phyloP scores from a whole-genome alignment of 2,797 vertebrate species.

The Decapterus maruadsi region DNA sequence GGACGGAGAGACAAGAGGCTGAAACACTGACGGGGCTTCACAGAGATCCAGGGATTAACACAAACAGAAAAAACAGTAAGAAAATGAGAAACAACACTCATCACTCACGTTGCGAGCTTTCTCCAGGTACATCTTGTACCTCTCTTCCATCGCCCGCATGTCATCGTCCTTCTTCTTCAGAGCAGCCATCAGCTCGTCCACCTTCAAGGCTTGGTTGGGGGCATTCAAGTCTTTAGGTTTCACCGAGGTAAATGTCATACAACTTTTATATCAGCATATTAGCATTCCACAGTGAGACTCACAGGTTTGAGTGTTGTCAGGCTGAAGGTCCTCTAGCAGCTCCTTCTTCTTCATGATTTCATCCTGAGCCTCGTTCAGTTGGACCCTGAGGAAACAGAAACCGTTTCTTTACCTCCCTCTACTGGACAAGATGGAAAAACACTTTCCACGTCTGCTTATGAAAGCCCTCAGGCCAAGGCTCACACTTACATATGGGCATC shows the following conservation, averaged over 20 bases:
- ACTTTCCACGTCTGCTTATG: neutral
- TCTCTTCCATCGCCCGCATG: slow-evolving; percentile 98
- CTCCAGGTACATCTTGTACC: slow-evolving; percentile 99
- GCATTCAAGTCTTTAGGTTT: neutral
- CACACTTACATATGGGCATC: slow-evolving; percentile 97
- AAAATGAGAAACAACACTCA: neutral
- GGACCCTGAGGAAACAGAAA: slow-evolving; percentile 86
- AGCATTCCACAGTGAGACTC: slow-evolving; percentile 40
- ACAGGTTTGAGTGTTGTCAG: slow-evolving; percentile 93
- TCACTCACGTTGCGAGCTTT: slow-evolving; percentile 96
- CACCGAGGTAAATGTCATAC: neutral
- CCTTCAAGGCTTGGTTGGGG: slow-evolving; percentile 88
- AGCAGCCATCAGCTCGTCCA: slow-evolving; percentile 93
- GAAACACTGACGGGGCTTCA: neutral
- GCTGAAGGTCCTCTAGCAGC: slow-evolving; percentile 95
- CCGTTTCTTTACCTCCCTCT: slow-evolving; percentile 13
- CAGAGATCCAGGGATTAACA: neutral
- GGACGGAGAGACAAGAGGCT: neutral
- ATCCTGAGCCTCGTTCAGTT: slow-evolving; percentile 95
- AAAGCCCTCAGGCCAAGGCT: neutral
- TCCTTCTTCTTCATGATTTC: slow-evolving; percentile 98
- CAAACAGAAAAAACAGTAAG: neutral
- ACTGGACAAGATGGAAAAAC: neutral
- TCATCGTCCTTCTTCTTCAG: slow-evolving; percentile 98
- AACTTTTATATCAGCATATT: no score